These are phyloP conservation scores for Acanthosepion lycidas DNA, from an alignment of 2,888 invertebrate species.

Conservation along the genomic window DNA sequence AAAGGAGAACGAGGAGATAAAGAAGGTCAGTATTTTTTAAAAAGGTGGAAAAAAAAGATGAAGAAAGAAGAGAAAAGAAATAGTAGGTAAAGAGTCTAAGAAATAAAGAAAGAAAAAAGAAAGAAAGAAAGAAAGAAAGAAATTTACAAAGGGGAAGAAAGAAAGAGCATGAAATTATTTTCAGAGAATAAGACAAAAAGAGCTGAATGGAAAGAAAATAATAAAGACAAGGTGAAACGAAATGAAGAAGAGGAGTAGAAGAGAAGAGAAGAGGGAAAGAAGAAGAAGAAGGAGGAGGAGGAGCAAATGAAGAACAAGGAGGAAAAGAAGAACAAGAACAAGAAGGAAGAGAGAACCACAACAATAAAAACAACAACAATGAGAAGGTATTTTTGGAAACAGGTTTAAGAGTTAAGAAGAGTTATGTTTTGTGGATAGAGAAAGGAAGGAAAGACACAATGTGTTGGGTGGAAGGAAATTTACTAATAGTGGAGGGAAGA, in stretches of 20 bases:
- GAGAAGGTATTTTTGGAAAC: background rate
- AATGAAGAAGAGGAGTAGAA: background rate
- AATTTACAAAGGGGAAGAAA: background rate
- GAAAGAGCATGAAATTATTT: background rate
- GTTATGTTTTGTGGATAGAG: background rate
- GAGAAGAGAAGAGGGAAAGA: background rate
- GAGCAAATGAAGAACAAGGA: background rate
- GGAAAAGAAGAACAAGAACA: background rate
- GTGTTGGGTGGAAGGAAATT: background rate
- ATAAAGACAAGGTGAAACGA: background rate
- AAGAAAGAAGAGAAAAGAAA: too few species aligned
- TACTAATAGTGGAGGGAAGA: background rate
- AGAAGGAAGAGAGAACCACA: background rate
- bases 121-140: background rate
- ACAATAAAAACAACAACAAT: background rate
- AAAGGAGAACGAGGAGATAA: too few species aligned
- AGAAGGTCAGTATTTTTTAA: too few species aligned
- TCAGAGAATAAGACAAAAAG: background rate
- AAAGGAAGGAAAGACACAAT: background rate
- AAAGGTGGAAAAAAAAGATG: too few species aligned
- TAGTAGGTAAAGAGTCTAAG: too few species aligned
- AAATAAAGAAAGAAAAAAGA: background rate
- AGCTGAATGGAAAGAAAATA: background rate
- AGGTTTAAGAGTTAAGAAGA: background rate
- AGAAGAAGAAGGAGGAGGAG: background rate